Evolutionary conservation across 2,888 invertebrate genomes (phyloP).

Genomic region (Rhagonycha lutea): DNA sequence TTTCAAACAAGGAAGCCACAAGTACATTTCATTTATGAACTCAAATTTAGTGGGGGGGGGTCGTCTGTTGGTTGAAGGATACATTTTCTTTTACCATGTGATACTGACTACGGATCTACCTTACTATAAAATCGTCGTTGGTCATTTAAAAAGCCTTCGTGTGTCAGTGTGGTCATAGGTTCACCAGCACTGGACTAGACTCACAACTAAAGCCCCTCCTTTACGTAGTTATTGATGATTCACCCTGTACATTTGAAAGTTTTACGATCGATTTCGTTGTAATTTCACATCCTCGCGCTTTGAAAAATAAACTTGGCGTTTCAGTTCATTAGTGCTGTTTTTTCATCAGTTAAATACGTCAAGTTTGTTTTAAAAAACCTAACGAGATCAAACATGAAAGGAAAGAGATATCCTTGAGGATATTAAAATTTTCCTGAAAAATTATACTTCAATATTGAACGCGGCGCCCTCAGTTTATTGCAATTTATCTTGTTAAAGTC

Average conservation of each 20-base stretch:
- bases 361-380: neutral
- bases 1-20: too few species aligned
- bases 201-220: neutral
- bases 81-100: too few species aligned
- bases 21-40: too few species aligned
- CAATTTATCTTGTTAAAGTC: neutral
- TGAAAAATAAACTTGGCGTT: neutral
- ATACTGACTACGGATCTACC: too few species aligned
- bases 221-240: neutral
- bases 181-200: too few species aligned
- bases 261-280: too few species aligned
- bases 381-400: neutral
- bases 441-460: neutral
- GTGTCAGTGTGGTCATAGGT: too few species aligned
- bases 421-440: neutral
- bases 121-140: too few species aligned
- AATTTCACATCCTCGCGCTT: neutral
- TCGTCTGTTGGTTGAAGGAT: too few species aligned
- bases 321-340: neutral
- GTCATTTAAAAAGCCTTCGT: too few species aligned
- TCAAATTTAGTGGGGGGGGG: too few species aligned
- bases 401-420: neutral
- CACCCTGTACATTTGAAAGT: too few species aligned
- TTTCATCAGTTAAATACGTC: neutral
- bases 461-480: neutral